Evolutionary conservation across 2,113 vertebrate genomes (phyloP).

Genomic region (Ranitomeya variabilis): DNA sequence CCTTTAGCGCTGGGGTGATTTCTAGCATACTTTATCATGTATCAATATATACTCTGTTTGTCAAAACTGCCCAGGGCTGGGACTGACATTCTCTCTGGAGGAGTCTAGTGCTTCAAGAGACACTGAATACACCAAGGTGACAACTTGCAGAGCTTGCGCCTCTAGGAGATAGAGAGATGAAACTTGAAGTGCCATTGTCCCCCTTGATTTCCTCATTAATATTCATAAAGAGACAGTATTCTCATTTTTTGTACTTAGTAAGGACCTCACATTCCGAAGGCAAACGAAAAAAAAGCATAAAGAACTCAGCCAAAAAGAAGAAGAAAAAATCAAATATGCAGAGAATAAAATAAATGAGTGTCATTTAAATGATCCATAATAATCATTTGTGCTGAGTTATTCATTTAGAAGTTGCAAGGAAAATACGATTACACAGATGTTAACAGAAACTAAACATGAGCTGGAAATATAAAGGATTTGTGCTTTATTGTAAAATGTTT

Average conservation of each 20-base stretch:
- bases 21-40: slow-evolving; percentile 99
- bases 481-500: slow-evolving; percentile 57
- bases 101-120: slow-evolving; percentile 95
- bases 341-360: slow-evolving; percentile 66
- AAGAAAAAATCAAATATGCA: slow-evolving; percentile 59
- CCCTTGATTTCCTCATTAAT: slow-evolving; percentile 81
- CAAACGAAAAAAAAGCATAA: slow-evolving; percentile 72
- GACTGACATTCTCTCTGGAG: slow-evolving; percentile 98
- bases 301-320: slow-evolving; percentile 22
- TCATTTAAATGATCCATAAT: slow-evolving; percentile 64
- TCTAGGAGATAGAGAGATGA: slow-evolving; percentile 90
- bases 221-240: slow-evolving; percentile 76
- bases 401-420: slow-evolving; percentile 59
- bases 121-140: slow-evolving; percentile 95
- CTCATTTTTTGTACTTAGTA: slow-evolving; percentile 67
- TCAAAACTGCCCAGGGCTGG: slow-evolving; percentile 99
- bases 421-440: slow-evolving; percentile 60
- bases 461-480: slow-evolving; percentile 58
- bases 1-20: slow-evolving; percentile 99
- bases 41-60: slow-evolving; percentile 99
- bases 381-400: slow-evolving; percentile 60
- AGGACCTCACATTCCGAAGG: slow-evolving; percentile 68
- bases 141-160: slow-evolving; percentile 94
- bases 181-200: slow-evolving; percentile 86
- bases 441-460: slow-evolving; percentile 59